phyloP scores from a whole-genome alignment of 2,113 vertebrate genomes.

The Chroicocephalus ridibundus region DNA sequence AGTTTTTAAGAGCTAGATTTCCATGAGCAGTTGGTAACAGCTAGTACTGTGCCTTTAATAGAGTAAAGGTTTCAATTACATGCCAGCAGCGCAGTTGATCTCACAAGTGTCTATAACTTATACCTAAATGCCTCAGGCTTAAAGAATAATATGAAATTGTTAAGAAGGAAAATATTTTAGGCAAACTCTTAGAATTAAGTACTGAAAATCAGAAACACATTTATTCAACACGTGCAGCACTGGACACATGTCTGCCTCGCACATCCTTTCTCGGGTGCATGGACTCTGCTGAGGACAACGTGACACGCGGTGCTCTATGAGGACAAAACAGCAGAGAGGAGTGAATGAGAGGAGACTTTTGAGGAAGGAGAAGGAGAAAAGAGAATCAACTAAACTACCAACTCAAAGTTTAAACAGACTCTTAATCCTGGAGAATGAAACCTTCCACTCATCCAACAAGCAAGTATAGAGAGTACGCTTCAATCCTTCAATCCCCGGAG shows the following conservation, averaged over 20 bases:
- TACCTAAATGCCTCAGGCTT: background rate
- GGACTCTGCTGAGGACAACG: background rate
- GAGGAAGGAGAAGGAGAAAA: background rate
- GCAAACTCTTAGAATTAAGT: background rate
- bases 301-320: background rate
- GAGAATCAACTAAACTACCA: background rate
- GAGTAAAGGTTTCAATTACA: background rate
- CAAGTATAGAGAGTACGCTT: background rate
- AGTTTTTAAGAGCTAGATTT: background rate
- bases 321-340: background rate
- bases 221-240: background rate
- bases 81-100: background rate
- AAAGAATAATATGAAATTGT: background rate
- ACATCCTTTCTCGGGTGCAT: background rate
- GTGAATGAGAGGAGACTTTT: background rate
- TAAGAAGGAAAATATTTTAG: background rate
- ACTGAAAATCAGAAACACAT: background rate
- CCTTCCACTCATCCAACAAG: background rate
- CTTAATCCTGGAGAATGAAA: background rate
- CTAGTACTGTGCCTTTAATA: background rate
- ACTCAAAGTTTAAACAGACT: background rate
- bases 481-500: background rate
- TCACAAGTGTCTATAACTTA: background rate
- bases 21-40: background rate
- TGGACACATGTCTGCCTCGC: background rate